Conservation (phyloP, 2,797 vertebrate genomes). For the Centropyge bicolor region DNA sequence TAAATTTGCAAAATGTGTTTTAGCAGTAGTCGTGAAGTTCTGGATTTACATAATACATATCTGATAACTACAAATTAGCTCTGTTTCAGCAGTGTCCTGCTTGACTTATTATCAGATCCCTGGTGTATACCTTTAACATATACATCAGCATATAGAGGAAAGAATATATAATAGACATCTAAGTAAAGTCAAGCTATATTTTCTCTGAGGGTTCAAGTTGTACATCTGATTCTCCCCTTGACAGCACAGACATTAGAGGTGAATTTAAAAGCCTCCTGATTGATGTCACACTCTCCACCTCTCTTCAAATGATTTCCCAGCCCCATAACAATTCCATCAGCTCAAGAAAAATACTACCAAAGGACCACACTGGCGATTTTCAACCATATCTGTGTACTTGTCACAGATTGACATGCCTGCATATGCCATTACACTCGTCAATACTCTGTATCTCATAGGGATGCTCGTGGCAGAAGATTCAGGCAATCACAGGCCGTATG, state of each 20-base stretch:
- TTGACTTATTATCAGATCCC: neutral
- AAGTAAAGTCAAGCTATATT: neutral
- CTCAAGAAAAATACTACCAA: conserved; percentile 50
- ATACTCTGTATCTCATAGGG: conserved; percentile 40
- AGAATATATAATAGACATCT: conserved; percentile 1
- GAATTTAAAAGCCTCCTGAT: conserved; percentile 70
- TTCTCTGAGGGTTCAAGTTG: conserved; percentile 21
- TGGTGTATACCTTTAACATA: neutral
- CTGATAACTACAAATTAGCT: neutral
- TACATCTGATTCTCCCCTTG: conserved; percentile 50
- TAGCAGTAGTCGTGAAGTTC: conserved; percentile 16
- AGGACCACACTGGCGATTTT: conserved; percentile 41
- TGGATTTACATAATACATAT: conserved; percentile 18
- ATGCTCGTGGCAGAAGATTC: conserved; percentile 27
- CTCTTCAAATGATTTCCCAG: conserved; percentile 57
- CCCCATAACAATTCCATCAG: conserved; percentile 67
- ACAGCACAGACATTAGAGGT: conserved; percentile 60
- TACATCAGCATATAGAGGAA: neutral
- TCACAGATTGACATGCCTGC: conserved; percentile 47
- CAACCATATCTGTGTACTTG: conserved; percentile 54
- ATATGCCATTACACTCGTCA: conserved; percentile 47
- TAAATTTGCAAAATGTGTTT: conserved; percentile 26
- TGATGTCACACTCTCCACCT: conserved; percentile 55
- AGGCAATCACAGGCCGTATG: conserved; percentile 47
- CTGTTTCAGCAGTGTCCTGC: neutral